A percentile compares a stretch with the other conserved stretches of the same genome.
Evolutionary conservation across 2,797 vertebrate species (phyloP).

Genomic region (Peromyscus nudipes): DNA sequence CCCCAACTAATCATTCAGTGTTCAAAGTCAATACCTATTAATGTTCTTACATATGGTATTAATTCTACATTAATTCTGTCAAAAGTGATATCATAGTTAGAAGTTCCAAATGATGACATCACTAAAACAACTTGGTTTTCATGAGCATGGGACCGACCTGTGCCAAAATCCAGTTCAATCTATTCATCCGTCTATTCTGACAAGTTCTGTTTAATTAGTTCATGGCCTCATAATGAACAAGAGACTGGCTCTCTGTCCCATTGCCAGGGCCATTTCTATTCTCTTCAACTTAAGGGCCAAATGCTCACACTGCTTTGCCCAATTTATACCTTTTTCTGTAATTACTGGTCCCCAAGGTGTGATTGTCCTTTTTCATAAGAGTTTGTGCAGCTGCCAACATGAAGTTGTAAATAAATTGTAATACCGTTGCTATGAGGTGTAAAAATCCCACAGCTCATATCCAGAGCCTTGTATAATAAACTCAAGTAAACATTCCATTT

Average conservation of each 20-base stretch:
- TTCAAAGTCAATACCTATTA: conserved; percentile 90
- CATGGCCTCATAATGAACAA: conserved; percentile 89
- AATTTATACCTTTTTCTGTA: conserved; percentile 94
- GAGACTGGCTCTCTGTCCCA: conserved; percentile 88
- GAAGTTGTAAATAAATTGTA: conserved; percentile 99
- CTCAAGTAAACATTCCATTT: conserved; percentile 96
- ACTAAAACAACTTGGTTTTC: conserved; percentile 91
- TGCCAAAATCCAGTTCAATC: conserved; percentile 88
- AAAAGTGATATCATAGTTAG: conserved; percentile 90
- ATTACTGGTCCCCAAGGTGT: conserved; percentile 94
- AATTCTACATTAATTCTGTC: conserved; percentile 92
- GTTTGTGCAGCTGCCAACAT: conserved; percentile 95
- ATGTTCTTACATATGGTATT: conserved; percentile 91
- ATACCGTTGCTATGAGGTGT: conserved; percentile 94
- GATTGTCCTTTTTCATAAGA: conserved; percentile 94
- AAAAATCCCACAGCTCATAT: conserved; percentile 94
- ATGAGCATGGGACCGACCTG: conserved; percentile 82
- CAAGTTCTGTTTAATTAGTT: conserved; percentile 91
- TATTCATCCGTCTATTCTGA: conserved; percentile 88
- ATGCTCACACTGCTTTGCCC: conserved; percentile 88
- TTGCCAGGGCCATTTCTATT: conserved; percentile 90
- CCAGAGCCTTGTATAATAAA: conserved; percentile 94
- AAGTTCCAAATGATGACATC: conserved; percentile 91
- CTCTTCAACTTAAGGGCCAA: conserved; percentile 90
- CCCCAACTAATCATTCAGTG: conserved; percentile 85